Evolutionary conservation across 2,888 invertebrate genomes (phyloP), one percentile per base, ranked within the genome.

Genomic region (Scrobipalpa costella): DNA sequence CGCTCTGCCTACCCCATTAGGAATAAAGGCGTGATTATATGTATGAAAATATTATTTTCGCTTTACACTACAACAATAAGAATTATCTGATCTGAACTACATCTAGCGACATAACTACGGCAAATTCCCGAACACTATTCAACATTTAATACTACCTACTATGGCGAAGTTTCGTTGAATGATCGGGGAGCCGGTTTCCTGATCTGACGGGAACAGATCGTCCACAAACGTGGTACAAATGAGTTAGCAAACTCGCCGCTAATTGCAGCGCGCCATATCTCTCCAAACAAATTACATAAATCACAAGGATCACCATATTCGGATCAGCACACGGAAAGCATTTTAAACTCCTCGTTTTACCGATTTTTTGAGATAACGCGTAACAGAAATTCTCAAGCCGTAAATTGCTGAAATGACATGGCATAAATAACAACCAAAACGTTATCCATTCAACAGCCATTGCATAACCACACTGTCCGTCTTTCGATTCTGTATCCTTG

Each of bases 201-300:
- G 21, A 21, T 50, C 7, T 50, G 44, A 59, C 59, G 40, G n/a
- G 36, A 19, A 57, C 50, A 52, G 50, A 52, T 52, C 50, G 50
- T 11, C 21, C 55, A 34, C 55, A 34, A 55, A 34, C 50, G 50
- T 21, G 34, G 55, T 38, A 59, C 59, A 59, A 44, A 59, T 47
- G 59, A 44, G 44, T 59, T 38, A 27, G 44, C 50, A 63, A 63
- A 59, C 63, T 59, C 52, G 17, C 8, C 27, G 21, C 59, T 59
- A 63, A 52, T 63, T 63, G 49, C 63, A 38, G 17, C 58, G n/a
- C 40, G 47, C 55, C 55, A 40, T 55, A 62, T 62, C 62, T 57
- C 27, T 11, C 15, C 40, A 11, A 15, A 9, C 50, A 36, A 50
- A 63, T 58, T 58, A 58, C 58, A 63, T 58, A 33, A 50, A 63